Percentiles rank a stretch among this genome's conserved stretches.
phyloP scores from a whole-genome alignment of 2,113 vertebrate species.

The Tragelaphus buxtoni region DNA sequence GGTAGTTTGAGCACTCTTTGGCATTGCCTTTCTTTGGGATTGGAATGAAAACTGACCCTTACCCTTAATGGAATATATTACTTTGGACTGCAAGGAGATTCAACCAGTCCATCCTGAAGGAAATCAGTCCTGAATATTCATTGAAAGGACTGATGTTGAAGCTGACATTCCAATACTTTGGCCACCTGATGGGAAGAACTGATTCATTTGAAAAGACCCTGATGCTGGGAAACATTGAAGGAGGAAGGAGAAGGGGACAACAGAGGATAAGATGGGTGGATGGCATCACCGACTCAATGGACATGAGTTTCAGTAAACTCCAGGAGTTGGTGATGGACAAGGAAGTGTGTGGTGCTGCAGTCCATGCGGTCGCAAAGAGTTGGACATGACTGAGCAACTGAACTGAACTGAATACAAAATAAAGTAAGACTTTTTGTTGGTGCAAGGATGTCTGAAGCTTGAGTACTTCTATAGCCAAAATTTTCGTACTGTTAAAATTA shows the following conservation, averaged over 20 bases:
- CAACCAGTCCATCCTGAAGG: background rate
- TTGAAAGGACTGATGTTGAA: background rate
- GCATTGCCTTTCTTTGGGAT: too few relatives aligned
- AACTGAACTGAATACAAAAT: background rate
- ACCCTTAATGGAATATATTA: background rate
- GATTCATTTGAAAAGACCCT: background rate
- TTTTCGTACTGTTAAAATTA: background rate
- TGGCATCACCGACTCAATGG: background rate
- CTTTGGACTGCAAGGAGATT: background rate
- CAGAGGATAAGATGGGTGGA: background rate
- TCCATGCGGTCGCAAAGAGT: background rate
- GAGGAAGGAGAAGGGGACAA: background rate
- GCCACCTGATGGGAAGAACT: background rate
- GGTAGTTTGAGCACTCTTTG: too few relatives aligned
- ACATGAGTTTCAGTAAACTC: background rate
- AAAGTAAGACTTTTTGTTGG: background rate
- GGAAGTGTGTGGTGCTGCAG: background rate
- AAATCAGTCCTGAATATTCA: background rate
- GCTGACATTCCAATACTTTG: background rate
- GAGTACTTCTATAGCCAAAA: background rate
- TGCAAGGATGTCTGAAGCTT: background rate
- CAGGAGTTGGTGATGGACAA: background rate
- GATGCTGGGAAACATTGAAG: background rate
- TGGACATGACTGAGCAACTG: accelerated
- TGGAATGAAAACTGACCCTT: too few relatives aligned